Evolutionary conservation across 2,888 invertebrate genomes (phyloP).

Genomic region (Iselma pallidipennis): DNA sequence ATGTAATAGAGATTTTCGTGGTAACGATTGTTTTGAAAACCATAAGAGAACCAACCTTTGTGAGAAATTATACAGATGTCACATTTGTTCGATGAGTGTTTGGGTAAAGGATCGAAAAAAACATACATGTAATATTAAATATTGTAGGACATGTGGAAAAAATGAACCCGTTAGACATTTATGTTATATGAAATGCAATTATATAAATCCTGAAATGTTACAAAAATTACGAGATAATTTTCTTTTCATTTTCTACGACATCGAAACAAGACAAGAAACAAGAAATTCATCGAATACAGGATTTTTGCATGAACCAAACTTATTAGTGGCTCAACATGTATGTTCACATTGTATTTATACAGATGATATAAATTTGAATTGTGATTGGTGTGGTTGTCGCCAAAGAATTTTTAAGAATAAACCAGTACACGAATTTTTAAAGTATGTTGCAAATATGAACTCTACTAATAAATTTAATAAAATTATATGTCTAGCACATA

Average conservation of each 20-base stretch:
- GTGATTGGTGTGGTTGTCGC: neutral
- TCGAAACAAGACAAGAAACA: conserved; percentile 6
- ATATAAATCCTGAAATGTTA: no score
- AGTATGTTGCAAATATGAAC: conserved; percentile 6
- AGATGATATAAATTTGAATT: neutral
- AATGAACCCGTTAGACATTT: conserved; percentile 7
- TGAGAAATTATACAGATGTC: conserved; percentile 6
- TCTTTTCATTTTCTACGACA: conserved; percentile 9
- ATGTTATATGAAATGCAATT: conserved; percentile 15
- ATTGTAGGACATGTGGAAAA: conserved; percentile 4
- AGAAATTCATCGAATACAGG: neutral
- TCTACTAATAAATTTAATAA: neutral
- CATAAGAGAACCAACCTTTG: conserved; percentile 4
- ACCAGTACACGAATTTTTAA: conserved; percentile 6
- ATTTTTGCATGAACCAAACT: conserved; percentile 6
- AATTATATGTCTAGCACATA: conserved; percentile 14
- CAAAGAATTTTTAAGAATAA: neutral
- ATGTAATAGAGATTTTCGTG: conserved; percentile 14
- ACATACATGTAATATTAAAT: neutral
- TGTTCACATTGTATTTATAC: conserved; percentile 5
- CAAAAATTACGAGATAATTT: neutral
- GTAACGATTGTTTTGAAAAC: neutral
- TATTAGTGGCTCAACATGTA: conserved; percentile 3
- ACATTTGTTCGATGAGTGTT: neutral
- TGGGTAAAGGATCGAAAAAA: conserved; percentile 1